These are phyloP conservation scores for Sebastes nivosus DNA, from an alignment of 2,797 vertebrate species.

Conservation along the genomic window DNA sequence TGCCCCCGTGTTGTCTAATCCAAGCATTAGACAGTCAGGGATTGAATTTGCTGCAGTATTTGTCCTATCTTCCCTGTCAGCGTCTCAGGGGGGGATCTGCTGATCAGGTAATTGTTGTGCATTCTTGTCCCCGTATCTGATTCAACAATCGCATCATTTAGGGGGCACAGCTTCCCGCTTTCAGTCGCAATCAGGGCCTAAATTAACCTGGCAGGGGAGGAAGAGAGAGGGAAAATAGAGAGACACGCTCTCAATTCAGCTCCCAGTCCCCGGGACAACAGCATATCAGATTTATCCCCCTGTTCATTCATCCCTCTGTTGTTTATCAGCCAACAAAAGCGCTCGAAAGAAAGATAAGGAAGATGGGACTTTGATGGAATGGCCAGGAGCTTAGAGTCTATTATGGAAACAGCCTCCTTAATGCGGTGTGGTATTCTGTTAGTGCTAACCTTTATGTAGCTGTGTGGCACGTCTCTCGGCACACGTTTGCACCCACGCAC, in stretches of 20 bases:
- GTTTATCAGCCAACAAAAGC: constrained; percentile 62
- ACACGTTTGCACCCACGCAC: not conserved
- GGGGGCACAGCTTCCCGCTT: constrained; percentile 27
- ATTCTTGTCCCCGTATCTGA: constrained; percentile 59
- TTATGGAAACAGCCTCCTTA: constrained; percentile 50
- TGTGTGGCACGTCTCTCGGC: constrained; percentile 12
- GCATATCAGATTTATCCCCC: constrained; percentile 59
- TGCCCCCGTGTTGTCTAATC: constrained; percentile 3
- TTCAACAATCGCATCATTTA: constrained; percentile 54
- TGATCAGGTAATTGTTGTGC: constrained; percentile 65
- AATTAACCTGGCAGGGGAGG: constrained; percentile 51
- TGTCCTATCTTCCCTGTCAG: constrained; percentile 22
- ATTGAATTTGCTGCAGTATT: constrained; percentile 42
- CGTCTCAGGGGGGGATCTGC: constrained; percentile 22
- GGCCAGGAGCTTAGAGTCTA: constrained; percentile 41
- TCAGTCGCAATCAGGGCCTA: constrained; percentile 44
- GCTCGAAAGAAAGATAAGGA: constrained; percentile 53
- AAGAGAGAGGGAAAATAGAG: constrained; percentile 30
- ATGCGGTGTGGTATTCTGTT: constrained; percentile 44
- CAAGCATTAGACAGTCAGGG: constrained; percentile 1
- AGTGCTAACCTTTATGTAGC: constrained; percentile 26
- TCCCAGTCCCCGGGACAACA: constrained; percentile 39
- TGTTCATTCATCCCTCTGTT: constrained; percentile 51
- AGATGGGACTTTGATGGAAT: constrained; percentile 61
- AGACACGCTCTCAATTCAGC: constrained; percentile 46